Conservation (phyloP, 2,888 invertebrate species). For the Capitulum mitella region DNA sequence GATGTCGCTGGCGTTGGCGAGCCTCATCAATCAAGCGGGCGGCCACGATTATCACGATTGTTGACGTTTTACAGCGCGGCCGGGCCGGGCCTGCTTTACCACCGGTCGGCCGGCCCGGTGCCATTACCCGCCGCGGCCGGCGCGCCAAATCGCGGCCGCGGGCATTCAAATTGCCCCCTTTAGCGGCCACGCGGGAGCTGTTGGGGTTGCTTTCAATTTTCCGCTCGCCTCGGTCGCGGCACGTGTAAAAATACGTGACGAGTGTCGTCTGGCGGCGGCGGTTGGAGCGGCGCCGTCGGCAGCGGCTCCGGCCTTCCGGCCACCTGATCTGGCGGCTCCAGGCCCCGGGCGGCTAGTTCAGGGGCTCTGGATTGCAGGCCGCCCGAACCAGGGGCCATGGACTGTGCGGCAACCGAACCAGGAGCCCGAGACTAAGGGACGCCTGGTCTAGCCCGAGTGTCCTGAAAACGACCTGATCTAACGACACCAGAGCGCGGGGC, state of each 20-base stretch:
- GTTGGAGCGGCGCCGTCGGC: not conserved
- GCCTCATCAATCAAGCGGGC: not conserved
- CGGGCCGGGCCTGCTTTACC: not conserved
- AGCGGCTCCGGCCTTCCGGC: not conserved
- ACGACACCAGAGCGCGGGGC: too few species aligned
- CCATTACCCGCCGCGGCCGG: constrained; percentile 10
- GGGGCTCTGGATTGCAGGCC: too few species aligned
- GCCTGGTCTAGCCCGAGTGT: too few species aligned
- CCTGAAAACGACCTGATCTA: too few species aligned
- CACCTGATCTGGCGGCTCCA: too few species aligned
- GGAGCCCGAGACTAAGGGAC: too few species aligned
- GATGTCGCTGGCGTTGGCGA: not conserved
- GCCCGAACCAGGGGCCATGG: too few species aligned
- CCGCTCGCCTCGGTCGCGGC: not conserved
- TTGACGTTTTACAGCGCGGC: constrained; percentile 7
- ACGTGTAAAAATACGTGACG: constrained; percentile 1
- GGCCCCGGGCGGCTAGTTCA: too few species aligned
- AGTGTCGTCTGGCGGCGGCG: not conserved
- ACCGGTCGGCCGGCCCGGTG: not conserved
- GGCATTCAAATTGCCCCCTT: constrained; percentile 23
- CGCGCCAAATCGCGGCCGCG: not conserved
- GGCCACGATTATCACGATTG: not conserved
- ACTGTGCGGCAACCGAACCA: too few species aligned
- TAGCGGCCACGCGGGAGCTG: constrained; percentile 19
- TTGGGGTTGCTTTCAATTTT: constrained; percentile 22